Percentiles rank a stretch among this genome's conserved stretches.
Evolutionary conservation across 2,113 vertebrate genomes (phyloP).

Genomic region (Noturus placidus): DNA sequence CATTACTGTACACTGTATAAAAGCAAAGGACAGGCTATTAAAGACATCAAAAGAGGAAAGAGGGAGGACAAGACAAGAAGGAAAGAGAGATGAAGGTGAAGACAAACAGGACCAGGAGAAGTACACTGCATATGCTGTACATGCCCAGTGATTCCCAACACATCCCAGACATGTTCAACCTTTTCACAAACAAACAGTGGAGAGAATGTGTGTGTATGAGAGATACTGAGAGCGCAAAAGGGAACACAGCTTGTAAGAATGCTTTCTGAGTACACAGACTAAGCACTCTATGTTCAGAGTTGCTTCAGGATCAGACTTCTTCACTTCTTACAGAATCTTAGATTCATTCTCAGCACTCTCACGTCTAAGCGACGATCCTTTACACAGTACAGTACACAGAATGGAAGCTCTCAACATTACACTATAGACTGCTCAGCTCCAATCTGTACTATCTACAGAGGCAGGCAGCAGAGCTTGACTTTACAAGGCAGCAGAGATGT

Average conservation of each 20-base stretch:
- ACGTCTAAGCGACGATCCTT: neutral
- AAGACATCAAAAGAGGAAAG: neutral
- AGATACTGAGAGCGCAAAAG: neutral
- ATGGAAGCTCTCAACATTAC: slow-evolving; percentile 11
- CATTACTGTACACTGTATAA: neutral
- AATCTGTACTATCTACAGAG: no score
- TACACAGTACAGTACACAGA: neutral
- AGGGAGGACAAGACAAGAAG: neutral
- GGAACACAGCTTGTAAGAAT: neutral
- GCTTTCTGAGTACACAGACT: neutral
- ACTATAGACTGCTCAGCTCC: neutral
- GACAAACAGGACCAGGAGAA: neutral
- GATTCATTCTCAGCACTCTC: slow-evolving; percentile 7
- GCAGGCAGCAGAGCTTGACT: no score
- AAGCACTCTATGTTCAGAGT: slow-evolving; percentile 4
- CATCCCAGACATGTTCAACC: slow-evolving; percentile 17
- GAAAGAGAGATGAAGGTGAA: neutral
- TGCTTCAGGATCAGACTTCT: slow-evolving; percentile 10
- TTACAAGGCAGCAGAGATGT: no score
- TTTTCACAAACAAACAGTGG: slow-evolving; percentile 1
- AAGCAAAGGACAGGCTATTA: neutral
- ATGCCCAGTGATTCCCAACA: slow-evolving; percentile 14
- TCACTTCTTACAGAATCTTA: neutral
- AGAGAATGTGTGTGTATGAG: neutral
- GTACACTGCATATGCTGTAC: neutral